phyloP scores from a whole-genome alignment of 2,113 vertebrate genomes.

The Engraulis encrasicolus region DNA sequence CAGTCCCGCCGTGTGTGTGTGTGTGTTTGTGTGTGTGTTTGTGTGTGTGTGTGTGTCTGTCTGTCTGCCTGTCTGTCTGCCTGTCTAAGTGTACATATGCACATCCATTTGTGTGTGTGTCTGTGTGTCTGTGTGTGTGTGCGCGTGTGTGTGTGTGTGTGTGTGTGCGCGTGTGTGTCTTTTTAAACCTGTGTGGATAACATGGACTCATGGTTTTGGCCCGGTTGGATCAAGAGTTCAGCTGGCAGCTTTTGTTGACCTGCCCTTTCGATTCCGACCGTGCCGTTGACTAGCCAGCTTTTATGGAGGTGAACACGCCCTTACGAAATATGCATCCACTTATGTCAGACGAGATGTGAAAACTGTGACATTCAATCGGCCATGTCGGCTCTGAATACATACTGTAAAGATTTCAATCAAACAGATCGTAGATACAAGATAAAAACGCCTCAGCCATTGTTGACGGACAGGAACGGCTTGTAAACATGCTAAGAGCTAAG shows the following conservation, averaged over 20 bases:
- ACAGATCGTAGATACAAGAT: not conserved
- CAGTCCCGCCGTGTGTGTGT: too few relatives aligned
- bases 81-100: not conserved
- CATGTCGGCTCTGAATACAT: not conserved
- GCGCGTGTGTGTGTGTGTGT: not conserved
- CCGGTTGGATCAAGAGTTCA: not conserved
- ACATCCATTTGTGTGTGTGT: not conserved
- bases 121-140: not conserved
- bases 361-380: not conserved
- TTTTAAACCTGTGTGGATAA: not conserved
- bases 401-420: not conserved
- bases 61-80: not conserved
- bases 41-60: constrained; percentile 25
- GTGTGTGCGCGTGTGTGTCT: not conserved
- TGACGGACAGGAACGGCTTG: not conserved
- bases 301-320: not conserved
- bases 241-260: not conserved
- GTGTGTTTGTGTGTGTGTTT: constrained; percentile 18
- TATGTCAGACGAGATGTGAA: too few relatives aligned
- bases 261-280: not conserved
- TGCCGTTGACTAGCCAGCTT: not conserved
- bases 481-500: not conserved
- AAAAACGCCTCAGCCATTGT: not conserved
- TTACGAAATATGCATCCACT: not conserved
- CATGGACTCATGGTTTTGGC: not conserved